phyloP scores from a whole-genome alignment of 2,797 vertebrate species.

The Rhinatrema bivittatum region DNA sequence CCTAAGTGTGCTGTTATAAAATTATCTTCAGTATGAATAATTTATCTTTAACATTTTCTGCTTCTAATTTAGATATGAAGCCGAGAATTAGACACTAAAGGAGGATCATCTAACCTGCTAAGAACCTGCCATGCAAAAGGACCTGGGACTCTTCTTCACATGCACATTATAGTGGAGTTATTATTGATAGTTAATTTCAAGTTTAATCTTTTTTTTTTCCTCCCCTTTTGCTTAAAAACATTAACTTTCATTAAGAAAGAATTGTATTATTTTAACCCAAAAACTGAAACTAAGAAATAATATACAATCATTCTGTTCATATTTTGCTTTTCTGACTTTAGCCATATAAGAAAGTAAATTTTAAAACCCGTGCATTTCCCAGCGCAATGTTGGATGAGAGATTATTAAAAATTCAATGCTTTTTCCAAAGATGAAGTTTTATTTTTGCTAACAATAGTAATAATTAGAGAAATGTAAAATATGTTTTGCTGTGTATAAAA shows the following conservation, averaged over 20 bases:
- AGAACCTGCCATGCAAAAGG: constrained; percentile 17
- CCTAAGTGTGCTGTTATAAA: too few relatives aligned
- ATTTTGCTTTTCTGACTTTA: too few relatives aligned
- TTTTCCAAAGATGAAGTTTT: constrained; percentile 23
- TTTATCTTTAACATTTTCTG: constrained; percentile 2
- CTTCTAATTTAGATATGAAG: constrained; percentile 49
- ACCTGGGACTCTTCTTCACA: too few relatives aligned
- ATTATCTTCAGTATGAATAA: too few relatives aligned
- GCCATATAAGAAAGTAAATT: constrained; percentile 11
- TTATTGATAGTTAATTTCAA: too few relatives aligned
- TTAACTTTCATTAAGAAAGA: too few relatives aligned
- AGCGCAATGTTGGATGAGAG: constrained; percentile 13
- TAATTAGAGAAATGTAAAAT: not conserved
- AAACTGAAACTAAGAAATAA: too few relatives aligned
- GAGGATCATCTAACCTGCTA: not conserved
- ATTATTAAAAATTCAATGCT: constrained; percentile 9
- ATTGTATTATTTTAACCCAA: too few relatives aligned
- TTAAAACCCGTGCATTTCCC: not conserved
- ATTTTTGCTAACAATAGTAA: constrained; percentile 28
- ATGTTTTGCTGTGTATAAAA: not conserved
- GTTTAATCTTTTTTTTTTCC: too few relatives aligned
- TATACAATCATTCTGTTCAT: too few relatives aligned
- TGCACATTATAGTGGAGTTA: not conserved
- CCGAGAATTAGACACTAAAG: constrained; percentile 42
- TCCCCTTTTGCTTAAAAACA: too few relatives aligned